These are phyloP conservation scores for Noctua janthina DNA, from an alignment of 2,888 invertebrate genomes.

Conservation along the genomic window DNA sequence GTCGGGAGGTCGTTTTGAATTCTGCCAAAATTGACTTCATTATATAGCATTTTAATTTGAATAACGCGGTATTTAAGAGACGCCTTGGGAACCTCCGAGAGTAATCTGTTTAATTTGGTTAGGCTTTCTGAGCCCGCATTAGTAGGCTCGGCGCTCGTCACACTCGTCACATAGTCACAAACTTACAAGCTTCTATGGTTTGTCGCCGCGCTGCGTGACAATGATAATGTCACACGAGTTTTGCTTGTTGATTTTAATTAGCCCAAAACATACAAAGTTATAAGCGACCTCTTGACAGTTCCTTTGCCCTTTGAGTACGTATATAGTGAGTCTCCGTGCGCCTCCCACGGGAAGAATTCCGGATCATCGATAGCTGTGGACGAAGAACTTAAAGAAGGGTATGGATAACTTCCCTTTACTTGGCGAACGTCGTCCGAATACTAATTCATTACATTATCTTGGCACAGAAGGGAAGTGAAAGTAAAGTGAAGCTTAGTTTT, in stretches of 20 bases:
- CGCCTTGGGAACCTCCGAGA: constrained; percentile 65
- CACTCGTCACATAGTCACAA: constrained; percentile 49
- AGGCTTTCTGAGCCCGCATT: constrained; percentile 66
- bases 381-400: constrained; percentile 67
- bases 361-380: constrained; percentile 64
- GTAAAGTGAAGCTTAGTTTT: constrained; percentile 72
- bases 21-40: constrained; percentile 74
- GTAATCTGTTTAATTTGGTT: constrained; percentile 76
- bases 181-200: constrained; percentile 42
- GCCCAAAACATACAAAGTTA: constrained; percentile 28
- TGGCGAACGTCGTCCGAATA: constrained; percentile 72
- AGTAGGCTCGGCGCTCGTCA: constrained; percentile 51
- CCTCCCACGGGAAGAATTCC: constrained; percentile 56
- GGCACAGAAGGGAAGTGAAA: constrained; percentile 65
- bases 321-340: background rate
- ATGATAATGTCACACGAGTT: constrained; percentile 45
- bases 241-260: constrained; percentile 34
- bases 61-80: constrained; percentile 76
- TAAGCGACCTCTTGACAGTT: constrained; percentile 20
- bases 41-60: constrained; percentile 79
- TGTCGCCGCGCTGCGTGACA: constrained; percentile 30
- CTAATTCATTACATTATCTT: constrained; percentile 74
- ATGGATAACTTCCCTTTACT: constrained; percentile 71
- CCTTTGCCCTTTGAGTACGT: constrained; percentile 23
- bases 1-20: constrained; percentile 69